Evolutionary conservation across 2,888 invertebrate genomes (phyloP).

Genomic region (Diplolepis rosae): DNA sequence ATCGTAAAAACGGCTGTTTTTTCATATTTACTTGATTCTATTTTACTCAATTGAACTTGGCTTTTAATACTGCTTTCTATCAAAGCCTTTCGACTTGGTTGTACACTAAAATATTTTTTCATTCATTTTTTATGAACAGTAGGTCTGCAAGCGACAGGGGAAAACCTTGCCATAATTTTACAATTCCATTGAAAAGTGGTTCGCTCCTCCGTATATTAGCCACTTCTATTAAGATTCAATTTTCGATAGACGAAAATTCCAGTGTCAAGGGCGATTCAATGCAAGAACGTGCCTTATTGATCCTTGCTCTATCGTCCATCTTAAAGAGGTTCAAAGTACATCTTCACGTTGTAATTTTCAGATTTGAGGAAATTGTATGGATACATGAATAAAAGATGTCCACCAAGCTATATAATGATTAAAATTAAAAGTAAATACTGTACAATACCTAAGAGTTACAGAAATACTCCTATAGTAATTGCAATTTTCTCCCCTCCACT

Average conservation of each 20-base stretch:
- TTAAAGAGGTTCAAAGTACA: slow-evolving; percentile 44
- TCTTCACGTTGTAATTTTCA: no score
- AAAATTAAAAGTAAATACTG: no score
- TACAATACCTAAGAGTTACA: no score
- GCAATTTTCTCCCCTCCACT: background rate
- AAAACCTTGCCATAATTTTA: slow-evolving; percentile 3
- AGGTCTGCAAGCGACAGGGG: slow-evolving; percentile 5
- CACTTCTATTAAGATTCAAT: slow-evolving; percentile 64
- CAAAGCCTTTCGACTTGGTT: no score
- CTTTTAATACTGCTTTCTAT: no score
- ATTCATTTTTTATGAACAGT: background rate
- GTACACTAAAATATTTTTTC: no score
- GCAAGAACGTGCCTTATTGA: slow-evolving; percentile 64
- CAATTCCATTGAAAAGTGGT: slow-evolving; percentile 2
- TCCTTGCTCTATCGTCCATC: slow-evolving; percentile 59
- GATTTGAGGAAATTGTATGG: background rate
- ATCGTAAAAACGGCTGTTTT: no score
- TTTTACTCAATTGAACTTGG: no score
- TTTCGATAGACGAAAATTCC: slow-evolving; percentile 63
- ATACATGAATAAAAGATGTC: background rate
- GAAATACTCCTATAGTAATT: no score
- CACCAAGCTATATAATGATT: no score
- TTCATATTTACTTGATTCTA: no score
- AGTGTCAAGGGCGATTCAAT: slow-evolving; percentile 56
- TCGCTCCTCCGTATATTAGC: slow-evolving; percentile 41